Conservation (phyloP, 2,113 vertebrate genomes). For the Amia ocellicauda region DNA sequence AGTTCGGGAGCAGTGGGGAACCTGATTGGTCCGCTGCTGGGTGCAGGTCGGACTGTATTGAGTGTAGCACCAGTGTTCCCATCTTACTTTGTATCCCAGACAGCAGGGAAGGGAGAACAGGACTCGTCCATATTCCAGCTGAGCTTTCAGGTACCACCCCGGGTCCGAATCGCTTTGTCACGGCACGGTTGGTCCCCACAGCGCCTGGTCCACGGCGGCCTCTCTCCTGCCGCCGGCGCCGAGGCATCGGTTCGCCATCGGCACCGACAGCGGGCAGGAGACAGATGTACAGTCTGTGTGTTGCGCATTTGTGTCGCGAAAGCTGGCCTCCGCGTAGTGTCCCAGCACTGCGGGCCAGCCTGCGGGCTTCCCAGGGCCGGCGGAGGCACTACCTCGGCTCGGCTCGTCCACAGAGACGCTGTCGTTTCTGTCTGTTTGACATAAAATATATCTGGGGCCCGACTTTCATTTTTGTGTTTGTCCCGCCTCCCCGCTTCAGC, state of each 20-base stretch:
- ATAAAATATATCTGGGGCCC: slow-evolving; percentile 33
- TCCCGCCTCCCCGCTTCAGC: slow-evolving; percentile 41
- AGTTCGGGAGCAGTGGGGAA: no score
- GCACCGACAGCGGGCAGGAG: not conserved
- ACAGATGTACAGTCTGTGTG: no score
- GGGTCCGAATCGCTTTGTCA: slow-evolving; percentile 41
- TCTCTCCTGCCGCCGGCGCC: not conserved
- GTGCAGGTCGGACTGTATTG: slow-evolving; percentile 37
- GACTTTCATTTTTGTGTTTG: slow-evolving; percentile 43
- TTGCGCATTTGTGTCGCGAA: no score
- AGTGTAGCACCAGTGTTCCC: slow-evolving; percentile 60
- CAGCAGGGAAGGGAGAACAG: slow-evolving; percentile 53
- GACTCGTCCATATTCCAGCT: slow-evolving; percentile 72
- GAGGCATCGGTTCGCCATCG: not conserved
- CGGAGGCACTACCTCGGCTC: no score
- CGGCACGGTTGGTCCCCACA: not conserved
- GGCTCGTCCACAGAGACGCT: not conserved
- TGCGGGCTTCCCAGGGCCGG: no score
- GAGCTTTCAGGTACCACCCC: slow-evolving; percentile 69
- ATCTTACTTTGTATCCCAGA: slow-evolving; percentile 62
- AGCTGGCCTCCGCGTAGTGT: no score
- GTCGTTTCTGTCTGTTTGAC: not conserved
- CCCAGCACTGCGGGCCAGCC: no score
- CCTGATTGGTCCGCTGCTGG: slow-evolving; percentile 34
- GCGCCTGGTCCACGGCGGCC: not conserved